Evolutionary conservation across 2,113 vertebrate species (phyloP).

Genomic region (Apodemus sylvaticus): DNA sequence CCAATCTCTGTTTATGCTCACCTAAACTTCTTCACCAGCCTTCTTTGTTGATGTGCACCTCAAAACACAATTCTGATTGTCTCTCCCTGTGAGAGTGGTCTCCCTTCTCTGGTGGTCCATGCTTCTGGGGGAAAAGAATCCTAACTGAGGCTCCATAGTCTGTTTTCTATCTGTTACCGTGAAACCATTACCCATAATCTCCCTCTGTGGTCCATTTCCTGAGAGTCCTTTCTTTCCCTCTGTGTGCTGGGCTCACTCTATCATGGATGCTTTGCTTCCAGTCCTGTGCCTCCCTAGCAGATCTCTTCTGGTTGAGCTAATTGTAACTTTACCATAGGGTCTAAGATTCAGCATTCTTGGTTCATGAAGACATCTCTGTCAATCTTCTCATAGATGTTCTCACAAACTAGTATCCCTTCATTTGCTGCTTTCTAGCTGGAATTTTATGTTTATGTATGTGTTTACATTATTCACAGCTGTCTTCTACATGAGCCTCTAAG

Average conservation of each 20-base stretch:
- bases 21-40: too few species aligned
- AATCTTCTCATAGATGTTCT: neutral
- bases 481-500: neutral
- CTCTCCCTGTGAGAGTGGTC: neutral
- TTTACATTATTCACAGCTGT: neutral
- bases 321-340: neutral
- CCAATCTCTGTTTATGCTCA: neutral
- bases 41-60: neutral
- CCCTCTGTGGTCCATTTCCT: neutral
- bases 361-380: neutral
- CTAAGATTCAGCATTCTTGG: neutral
- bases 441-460: neutral
- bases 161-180: neutral
- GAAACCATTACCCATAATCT: too few species aligned
- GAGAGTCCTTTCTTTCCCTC: neutral
- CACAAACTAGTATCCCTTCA: neutral
- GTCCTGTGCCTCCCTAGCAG: accelerated
- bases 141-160: neutral
- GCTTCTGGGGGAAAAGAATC: neutral
- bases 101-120: neutral
- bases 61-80: neutral
- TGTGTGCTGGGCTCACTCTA: neutral
- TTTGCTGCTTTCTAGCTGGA: neutral
- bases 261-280: neutral
- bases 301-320: neutral